A percentile compares a stretch with the other conserved stretches of the same genome.
Evolutionary conservation across 2,113 vertebrate species (phyloP).

Genomic region (Gallinago jamesoni): DNA sequence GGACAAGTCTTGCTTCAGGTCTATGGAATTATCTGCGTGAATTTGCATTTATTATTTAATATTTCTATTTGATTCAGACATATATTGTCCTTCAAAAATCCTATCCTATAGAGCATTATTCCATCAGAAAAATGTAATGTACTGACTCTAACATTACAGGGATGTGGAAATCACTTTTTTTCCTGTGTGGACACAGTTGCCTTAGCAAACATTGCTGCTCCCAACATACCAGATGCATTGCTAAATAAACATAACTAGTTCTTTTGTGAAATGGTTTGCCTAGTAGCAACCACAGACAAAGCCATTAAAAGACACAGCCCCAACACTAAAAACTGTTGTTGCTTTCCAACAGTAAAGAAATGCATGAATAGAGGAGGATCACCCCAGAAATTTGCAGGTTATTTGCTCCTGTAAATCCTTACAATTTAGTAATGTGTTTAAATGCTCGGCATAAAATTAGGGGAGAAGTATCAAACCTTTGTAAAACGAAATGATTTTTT

Average conservation of each 20-base stretch:
- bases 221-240: background rate
- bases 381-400: background rate
- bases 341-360: background rate
- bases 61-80: background rate
- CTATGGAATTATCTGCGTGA: background rate
- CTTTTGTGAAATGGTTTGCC: background rate
- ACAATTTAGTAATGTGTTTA: background rate
- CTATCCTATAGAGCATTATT: background rate
- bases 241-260: background rate
- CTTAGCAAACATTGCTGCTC: background rate
- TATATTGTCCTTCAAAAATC: background rate
- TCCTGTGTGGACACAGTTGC: background rate
- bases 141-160: background rate
- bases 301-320: background rate
- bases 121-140: background rate
- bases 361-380: background rate
- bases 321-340: background rate
- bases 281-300: background rate
- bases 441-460: background rate
- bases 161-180: background rate
- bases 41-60: background rate
- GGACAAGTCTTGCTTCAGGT: background rate
- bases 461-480: background rate
- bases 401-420: background rate
- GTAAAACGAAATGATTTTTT: background rate